Evolutionary conservation across 2,797 vertebrate species (phyloP), one percentile per base, ranked within the genome.

Genomic region (Malacoctenus gilli): DNA sequence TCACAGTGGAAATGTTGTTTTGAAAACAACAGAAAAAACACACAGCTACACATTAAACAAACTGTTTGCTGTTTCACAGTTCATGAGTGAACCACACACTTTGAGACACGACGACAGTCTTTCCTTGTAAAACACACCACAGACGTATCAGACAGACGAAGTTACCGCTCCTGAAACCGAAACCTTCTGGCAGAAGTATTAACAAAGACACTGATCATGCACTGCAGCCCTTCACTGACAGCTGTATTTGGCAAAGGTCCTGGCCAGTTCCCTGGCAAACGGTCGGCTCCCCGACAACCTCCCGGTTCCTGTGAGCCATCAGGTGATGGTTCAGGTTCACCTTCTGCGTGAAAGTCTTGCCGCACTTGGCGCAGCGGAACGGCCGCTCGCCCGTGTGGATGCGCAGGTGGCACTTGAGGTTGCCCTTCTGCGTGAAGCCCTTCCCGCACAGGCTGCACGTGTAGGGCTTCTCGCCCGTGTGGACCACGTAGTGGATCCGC

Each of bases 381-480:
- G 87, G 89, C 51, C 58, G 85, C 57, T 92, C 89, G 1, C 89
- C 88, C 0, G 80, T 85, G 56, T 91, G 91, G 60, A 89, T 84
- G 50, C 88, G 87, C 13, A 89, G 63, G 40, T 92, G 91, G 54
- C 80, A 82, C 51, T 89, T 90, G 23, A 91, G 69, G 74, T 90
- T 90, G 44, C 89, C 89, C 81, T 90, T 91, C 69, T 91, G 90
- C 4, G 86, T 83, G 68, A 91, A 91, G 8, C 84, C 44, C 76
- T 85, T 91, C 13, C 87, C 90, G 38, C 90, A 91, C 3, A 85
- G 51, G 56, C 46, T 73, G 59, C 91, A 91, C n/a, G 56, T 81
- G 78, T 87, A 68, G 14, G 91, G 87, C 63, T 81, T 86, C 52
- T 91, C 90, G n/a, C 91, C 91, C 0, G 90, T 91, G 80, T 91